Base-by-base conservation (phyloP, 2,113 vertebrate species). In the Ochotona curzoniae region DNA sequence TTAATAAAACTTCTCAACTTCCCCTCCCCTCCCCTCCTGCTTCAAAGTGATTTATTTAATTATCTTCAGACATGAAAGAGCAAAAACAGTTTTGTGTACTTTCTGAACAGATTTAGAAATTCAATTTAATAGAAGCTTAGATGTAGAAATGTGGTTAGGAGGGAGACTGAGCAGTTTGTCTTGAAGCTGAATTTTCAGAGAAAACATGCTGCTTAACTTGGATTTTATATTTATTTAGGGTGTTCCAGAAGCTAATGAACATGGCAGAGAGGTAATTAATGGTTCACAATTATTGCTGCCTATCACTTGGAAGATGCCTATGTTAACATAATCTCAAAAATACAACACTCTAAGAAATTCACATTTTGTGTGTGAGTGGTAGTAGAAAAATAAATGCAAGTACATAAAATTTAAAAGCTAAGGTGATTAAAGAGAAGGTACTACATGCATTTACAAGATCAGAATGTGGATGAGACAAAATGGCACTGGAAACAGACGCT, bases 201-300 rank as follows among this genome's bases (percentile, higher is more conserved):
- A 74, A 92, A 89, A 25, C 60, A 90, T 35, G 26, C 21, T 38
- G n/a, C 79, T 92, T 71, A 88, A 79, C 38, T 87, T 70, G 69
- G 10, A 79, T 75, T 86, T 93, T 90, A 32, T 80, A 17, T 80
- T 70, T 83, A 66, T 25, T 79, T 82, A 79, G 17, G 25, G 15
- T 49, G 21, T 74, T 84, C 71, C 54, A 35, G 84, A 67, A 84
- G 25, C 15, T 71, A 82, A 82, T 54, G 54, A n/a, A 44, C 18
- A 30, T 17, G 8, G 21, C 25, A 4, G 49, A 64, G 28, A 78
- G 12, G 51, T 63, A 30, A 21, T 8, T 69, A 73, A 89, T 26
- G 51, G 64, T 49, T 18, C 78, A 66, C 1, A 54, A 23, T 64
- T 35, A 81, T 15, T 51, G 23, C 2, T 2, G 20, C 47, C n/a